Evolutionary conservation across 2,797 vertebrate genomes (phyloP), one percentile per base, ranked within the genome.

Genomic region (Dallia pectoralis): DNA sequence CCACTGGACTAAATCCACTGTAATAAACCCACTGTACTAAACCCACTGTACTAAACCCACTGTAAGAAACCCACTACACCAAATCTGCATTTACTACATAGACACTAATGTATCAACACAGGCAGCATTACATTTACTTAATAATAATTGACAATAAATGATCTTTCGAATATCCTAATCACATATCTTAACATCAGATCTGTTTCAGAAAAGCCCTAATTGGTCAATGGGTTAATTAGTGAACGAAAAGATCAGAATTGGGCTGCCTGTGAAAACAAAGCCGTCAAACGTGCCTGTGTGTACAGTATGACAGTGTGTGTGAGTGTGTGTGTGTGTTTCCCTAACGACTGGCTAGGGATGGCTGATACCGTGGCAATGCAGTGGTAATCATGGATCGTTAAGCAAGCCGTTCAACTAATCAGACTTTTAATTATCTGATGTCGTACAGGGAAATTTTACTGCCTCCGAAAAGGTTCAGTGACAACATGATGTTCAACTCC

Each of bases 401-500:
- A 47, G 18, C 14, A 15, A 27, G 40, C 40, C 40, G 40, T 44
- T 68, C 11, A 2, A 68, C 40, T 25, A 48, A 48, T 68, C 66
- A 68, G 66, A 5, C 44, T 47, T 48, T 47, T 68, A 47, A 68
- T 68, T 19, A 56, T 56, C 8, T 14, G 63, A 32, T n/a, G 30
- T 33, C 19, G 16, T 40, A 40, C 16, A 33, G 63, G 33, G 63
- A 66, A 33, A 40, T 66, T 8, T 64, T 19, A 36, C 30, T 22
- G 14, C 18, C 16, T 63, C 61, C 12, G 53, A 56, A 56, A n/a
- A 8, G 25, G 53, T 22, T 56, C 53, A 56, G 53, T 25, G 25
- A 56, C n/a, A 56, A 56, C 22, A 56, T 25, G 53, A 2, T 56
- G 53, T 11, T 56, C n/a, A 22, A 2, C 51, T 53, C 22, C 22